Base-by-base conservation (phyloP, 2,888 invertebrate genomes). In the Leptopilina myrica region DNA sequence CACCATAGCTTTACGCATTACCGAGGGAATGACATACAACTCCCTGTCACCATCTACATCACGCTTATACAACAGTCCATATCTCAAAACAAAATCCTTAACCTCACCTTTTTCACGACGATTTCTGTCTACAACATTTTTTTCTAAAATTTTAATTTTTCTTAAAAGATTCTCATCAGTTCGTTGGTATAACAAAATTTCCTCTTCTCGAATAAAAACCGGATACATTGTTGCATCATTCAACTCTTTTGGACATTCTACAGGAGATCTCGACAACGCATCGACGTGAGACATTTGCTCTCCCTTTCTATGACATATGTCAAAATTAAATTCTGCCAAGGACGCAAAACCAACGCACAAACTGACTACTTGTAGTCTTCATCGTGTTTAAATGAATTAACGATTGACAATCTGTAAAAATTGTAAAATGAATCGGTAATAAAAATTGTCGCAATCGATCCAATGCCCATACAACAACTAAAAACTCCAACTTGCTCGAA, bases 21-120 rank as follows among this genome's bases (percentile, higher is more conserved):
- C 49, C 9, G 49, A 0, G 4, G 49, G 49, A 49, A 49, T 11
- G 0, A 64, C 64, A 33, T 64, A 64, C 26, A 64, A 64, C 49
- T 65, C 46, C 43, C 46, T 40, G 56, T 20, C 64, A 8, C 11
- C 1, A 8, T 33, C 7, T 20, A 11, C 4, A 12, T 49, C 43
- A 12, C 56, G 2, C 64, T 76, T 79, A 56, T 81, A 79, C 9
- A 82, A 64, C 9, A 82, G 20, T 12, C 82, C 82, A n/a, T 79
- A 76, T n/a, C 40, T 14, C 2, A 79, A 56, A 5, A 76, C 53
- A 62, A 49, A 78, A 8, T 67, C 56, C 1, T 59, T 20, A 0
- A 79, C 20, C n/a, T 46, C 67, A 11, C 65, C 46, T 26, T 15
- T 69, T 26, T 64, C 64, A 11, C 64, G 2, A 26, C 64, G 64